Evolutionary conservation across 2,113 vertebrate genomes (phyloP).

Genomic region (Sclerurus mexicanus): DNA sequence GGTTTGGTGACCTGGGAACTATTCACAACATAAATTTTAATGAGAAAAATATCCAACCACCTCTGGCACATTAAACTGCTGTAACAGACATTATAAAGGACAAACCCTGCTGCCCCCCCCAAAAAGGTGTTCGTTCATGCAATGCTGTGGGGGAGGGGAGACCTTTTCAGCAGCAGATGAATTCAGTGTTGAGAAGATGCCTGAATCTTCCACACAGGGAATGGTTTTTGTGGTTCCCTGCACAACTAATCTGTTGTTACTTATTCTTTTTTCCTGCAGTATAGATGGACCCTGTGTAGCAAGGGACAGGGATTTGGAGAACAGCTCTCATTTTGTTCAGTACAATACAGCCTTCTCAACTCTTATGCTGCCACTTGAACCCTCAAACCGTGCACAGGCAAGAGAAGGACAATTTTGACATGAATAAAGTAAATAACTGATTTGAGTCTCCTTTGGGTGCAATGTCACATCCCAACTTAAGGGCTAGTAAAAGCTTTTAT

Average conservation of each 20-base stretch:
- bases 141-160: background rate
- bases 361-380: conserved; percentile 14
- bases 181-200: background rate
- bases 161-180: conserved; percentile 7
- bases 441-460: background rate
- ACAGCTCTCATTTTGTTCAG: conserved; percentile 55
- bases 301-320: conserved; percentile 33
- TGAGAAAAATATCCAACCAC: conserved; percentile 7
- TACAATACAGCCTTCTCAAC: conserved; percentile 54
- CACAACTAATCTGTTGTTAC: conserved; percentile 62
- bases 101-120: background rate
- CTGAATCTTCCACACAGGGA: background rate
- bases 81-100: background rate
- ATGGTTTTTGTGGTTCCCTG: conserved; percentile 2
- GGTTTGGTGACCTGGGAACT: conserved; percentile 34
- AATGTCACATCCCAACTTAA: background rate
- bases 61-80: background rate
- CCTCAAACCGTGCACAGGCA: background rate
- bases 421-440: conserved; percentile 29
- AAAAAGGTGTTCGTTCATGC: background rate
- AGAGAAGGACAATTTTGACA: conserved; percentile 23
- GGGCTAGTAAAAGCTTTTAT: background rate
- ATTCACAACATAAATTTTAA: conserved; percentile 11
- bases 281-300: conserved; percentile 41
- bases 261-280: conserved; percentile 30